Evolutionary conservation across 2,113 vertebrate species (phyloP), one percentile per base, ranked within the genome.

Genomic region (Paramisgurnus dabryanus): DNA sequence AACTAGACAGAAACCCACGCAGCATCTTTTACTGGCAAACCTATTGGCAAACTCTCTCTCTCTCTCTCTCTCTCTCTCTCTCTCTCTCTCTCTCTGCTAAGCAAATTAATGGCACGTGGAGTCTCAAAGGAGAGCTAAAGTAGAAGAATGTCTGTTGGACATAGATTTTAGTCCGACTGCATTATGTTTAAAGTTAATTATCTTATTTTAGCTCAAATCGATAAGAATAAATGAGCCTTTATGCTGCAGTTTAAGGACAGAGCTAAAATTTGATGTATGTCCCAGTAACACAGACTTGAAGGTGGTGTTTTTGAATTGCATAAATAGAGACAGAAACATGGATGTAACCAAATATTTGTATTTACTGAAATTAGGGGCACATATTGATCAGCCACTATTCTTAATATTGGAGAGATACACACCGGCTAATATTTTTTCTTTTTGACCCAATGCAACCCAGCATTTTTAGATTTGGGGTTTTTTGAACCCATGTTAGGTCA

Each of bases 21-120:
- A 65, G 40, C 18, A 12, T 75, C 47, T 71, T 61, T 78, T 55
- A 43, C n/a, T 22, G 70, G 17, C 70, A 84, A 78, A 84, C 43
- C 40, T 60, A 10, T 64, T 45, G 63, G 13, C 67, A 17, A 7
- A 10, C 10, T 47, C 10, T 47, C 4, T 47, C 27, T 34, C 27
- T 34, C 27, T 34, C 50, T 53, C 12, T 53, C 50, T 5, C 67
- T 83, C 66, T 12, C n/a, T n/a, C 27, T 27, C 27, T 27, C 27
- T 27, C 27, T 27, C 27, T 5, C 50, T 53, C 12, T 53, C 50
- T 5, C 67, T 83, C 66, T 12, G 18, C 43, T 60, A 69, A 49
- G 11, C 34, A 60, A 67, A 60, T 55, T 43, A 27, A 57, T 65
- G 67, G 11, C 22, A 17, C 22, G n/a, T 58, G 18, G 63, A 57